Evolutionary conservation across 2,797 vertebrate species (phyloP).

Genomic region (Hylomyscus alleni): DNA sequence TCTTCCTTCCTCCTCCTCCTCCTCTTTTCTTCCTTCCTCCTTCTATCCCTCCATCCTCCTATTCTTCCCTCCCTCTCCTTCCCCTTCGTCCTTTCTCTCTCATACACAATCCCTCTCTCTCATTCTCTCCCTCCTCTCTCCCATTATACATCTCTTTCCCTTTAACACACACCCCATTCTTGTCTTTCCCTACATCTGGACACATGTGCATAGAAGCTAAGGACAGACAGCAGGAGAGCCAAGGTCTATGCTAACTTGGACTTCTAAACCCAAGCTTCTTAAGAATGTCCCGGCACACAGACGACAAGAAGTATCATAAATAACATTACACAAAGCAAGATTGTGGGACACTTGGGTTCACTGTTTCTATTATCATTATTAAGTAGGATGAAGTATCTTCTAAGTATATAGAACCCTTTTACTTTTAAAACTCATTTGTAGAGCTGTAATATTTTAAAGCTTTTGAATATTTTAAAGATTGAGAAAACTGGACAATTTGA

Average conservation of each 20-base stretch:
- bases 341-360: not conserved
- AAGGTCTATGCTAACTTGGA: not conserved
- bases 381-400: not conserved
- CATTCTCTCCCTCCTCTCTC: no score
- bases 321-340: not conserved
- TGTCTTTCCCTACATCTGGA: not conserved
- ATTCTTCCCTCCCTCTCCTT: no score
- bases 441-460: not conserved
- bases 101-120: not conserved
- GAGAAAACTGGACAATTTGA: slow-evolving; percentile 2
- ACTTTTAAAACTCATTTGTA: slow-evolving; percentile 11
- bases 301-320: slow-evolving; percentile 26
- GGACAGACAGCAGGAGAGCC: not conserved
- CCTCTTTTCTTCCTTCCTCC: no score
- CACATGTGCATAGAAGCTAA: not conserved
- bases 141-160: not conserved
- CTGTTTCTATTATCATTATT: not conserved
- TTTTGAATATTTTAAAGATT: not conserved
- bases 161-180: not conserved
- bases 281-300: not conserved
- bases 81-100: not conserved
- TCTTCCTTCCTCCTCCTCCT: not conserved
- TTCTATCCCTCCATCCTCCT: no score
- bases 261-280: slow-evolving; percentile 25
- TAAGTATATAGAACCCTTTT: not conserved